Evolutionary conservation across 2,888 invertebrate species (phyloP).

Genomic region (Drosophila anceps): DNA sequence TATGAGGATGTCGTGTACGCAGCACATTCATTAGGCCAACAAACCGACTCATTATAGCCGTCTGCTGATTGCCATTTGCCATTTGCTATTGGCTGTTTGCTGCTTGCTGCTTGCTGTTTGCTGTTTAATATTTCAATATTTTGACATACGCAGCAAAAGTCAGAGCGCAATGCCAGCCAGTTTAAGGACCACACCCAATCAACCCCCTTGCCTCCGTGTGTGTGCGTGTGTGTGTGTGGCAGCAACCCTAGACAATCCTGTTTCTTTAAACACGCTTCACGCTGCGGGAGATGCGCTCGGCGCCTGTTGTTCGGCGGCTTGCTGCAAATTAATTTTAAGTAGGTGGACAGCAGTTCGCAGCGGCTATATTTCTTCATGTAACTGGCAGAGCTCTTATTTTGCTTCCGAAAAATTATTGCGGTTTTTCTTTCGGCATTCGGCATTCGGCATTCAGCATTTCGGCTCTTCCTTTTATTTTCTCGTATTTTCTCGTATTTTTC

Average conservation of each 20-base stretch:
- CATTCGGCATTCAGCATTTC: conserved; percentile 60
- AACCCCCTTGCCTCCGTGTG: conserved; percentile 7
- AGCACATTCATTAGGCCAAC: conserved; percentile 72
- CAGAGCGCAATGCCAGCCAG: conserved; percentile 33
- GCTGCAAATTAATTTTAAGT: conserved; percentile 77
- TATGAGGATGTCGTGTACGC: conserved; percentile 76
- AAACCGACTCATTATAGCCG: conserved; percentile 33
- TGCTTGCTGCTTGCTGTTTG: conserved; percentile 45
- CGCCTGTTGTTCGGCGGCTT: conserved; percentile 33
- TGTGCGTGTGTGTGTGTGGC: conserved; percentile 6
- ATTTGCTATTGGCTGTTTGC: neutral
- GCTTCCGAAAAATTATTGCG: conserved; percentile 73
- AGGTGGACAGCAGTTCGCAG: conserved; percentile 79
- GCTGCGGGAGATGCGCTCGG: conserved; percentile 67
- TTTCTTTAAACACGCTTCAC: conserved; percentile 42
- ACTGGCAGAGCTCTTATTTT: conserved; percentile 62
- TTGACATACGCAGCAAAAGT: conserved; percentile 78
- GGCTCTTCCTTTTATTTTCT: too few relatives aligned
- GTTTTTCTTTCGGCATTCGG: conserved; percentile 70
- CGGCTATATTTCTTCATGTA: conserved; percentile 79
- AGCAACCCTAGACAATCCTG: conserved; percentile 14
- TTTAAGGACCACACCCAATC: conserved; percentile 54
- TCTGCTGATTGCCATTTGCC: conserved; percentile 15
- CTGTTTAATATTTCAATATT: conserved; percentile 76
- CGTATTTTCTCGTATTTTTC: neutral